phyloP scores from a whole-genome alignment of 2,888 invertebrate species.

The Philaethria dido region DNA sequence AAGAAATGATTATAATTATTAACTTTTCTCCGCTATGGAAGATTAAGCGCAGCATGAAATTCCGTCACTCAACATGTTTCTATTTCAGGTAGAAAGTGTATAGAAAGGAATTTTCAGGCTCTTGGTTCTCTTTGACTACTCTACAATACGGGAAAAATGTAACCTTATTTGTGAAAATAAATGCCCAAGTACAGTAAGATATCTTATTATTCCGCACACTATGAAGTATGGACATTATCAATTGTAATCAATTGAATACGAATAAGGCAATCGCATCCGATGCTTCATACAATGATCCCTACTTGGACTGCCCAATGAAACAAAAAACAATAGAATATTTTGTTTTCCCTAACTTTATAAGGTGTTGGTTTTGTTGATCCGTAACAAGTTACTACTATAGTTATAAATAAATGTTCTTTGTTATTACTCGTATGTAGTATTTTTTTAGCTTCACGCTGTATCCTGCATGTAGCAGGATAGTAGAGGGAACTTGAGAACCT shows the following conservation, averaged over 20 bases:
- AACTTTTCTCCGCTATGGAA: too few relatives aligned
- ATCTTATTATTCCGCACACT: conserved; percentile 30
- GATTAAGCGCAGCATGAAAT: too few relatives aligned
- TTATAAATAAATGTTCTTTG: background rate
- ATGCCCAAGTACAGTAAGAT: conserved; percentile 18
- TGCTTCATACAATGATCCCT: conserved; percentile 22
- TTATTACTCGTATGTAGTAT: background rate
- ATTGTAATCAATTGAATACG: conserved; percentile 34
- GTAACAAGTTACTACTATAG: background rate
- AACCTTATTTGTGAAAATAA: background rate
- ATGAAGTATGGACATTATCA: conserved; percentile 26
- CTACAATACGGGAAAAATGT: too few relatives aligned
- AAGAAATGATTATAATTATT: too few relatives aligned
- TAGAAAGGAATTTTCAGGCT: too few relatives aligned
- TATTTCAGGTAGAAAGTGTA: too few relatives aligned
- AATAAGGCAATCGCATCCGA: conserved; percentile 40
- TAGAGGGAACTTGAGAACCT: too few relatives aligned
- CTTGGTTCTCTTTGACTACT: too few relatives aligned
- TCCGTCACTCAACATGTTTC: too few relatives aligned
- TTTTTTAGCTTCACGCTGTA: too few relatives aligned
- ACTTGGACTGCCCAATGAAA: conserved; percentile 27
- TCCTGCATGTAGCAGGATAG: too few relatives aligned
- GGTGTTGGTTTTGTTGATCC: background rate
- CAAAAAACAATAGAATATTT: conserved; percentile 32
- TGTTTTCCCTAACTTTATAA: conserved; percentile 13